Evolutionary conservation across 1,140 invertebrate genomes (phyloP).

Genomic region (Sitophilus oryzae): DNA sequence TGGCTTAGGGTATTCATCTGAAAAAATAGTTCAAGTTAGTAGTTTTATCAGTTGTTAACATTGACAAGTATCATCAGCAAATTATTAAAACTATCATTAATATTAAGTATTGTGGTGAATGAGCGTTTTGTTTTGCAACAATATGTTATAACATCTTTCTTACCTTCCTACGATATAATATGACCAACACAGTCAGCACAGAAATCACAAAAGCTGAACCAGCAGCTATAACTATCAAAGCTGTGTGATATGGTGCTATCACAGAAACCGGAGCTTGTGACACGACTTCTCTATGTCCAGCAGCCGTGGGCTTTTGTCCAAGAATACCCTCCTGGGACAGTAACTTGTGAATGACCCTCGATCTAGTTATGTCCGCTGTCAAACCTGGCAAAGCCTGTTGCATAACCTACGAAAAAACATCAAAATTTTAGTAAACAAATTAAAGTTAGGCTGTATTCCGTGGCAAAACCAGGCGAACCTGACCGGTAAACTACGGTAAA

Average conservation of each 20-base stretch:
- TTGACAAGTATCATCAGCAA: no score
- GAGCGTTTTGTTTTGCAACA: no score
- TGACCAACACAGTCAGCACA: constrained; percentile 59
- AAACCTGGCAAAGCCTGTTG: constrained; percentile 52
- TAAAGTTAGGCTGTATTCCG: no score
- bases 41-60: no score
- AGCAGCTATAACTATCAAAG: constrained; percentile 61
- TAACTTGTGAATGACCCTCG: constrained; percentile 54
- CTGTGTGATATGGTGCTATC: constrained; percentile 63
- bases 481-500: no score
- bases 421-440: no score
- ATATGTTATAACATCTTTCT: no score
- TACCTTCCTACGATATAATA: constrained; percentile 60
- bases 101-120: no score
- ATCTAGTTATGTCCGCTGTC: constrained; percentile 60
- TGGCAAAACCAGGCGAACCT: no score
- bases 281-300: constrained; percentile 63
- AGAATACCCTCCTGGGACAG: constrained; percentile 40
- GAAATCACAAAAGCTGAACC: constrained; percentile 67
- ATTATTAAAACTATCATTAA: no score
- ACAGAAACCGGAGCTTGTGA: constrained; percentile 58
- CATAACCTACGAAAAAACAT: constrained; percentile 48
- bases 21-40: constrained; percentile 15
- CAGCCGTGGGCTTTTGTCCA: constrained; percentile 48
- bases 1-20: constrained; percentile 44